Evolutionary conservation across 2,113 vertebrate genomes (phyloP), one percentile per base, ranked within the genome.

Genomic region (Hemiscyllium ocellatum): DNA sequence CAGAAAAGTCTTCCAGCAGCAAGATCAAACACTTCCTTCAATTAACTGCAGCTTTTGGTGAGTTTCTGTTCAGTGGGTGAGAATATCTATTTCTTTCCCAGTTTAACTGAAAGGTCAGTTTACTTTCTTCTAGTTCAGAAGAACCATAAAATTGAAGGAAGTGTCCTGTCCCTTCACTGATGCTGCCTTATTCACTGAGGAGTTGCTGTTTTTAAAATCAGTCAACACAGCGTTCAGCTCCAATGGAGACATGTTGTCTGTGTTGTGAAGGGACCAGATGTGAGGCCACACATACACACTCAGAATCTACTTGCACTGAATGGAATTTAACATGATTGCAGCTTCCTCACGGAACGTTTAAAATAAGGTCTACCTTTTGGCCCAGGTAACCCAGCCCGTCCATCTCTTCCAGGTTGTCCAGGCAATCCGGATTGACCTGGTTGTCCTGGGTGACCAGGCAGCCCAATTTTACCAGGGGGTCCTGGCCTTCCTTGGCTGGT

Each of bases 381-480:
- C 96, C 98, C 99, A 2, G 98, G 97, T 96, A 97, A 96, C 1
- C 99, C 99, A 95, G 98, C 97, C 0, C 98, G 98, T 29, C 99
- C 99, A 96, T 99, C 98, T 97, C 99, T 97, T 95, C 99, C 99
- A 0, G 99, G 98, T 96, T 99, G 99, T 78, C 99, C 99, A 0
- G 99, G 98, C 29, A 98, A 72, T 2, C 99, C 99, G 0, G 99
- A 98, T 0, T 98, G 96, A 0, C 99, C 99, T 0, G 98, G 98
- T 4, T 96, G 0, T 0, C 99, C 99, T 0, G 98, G 97, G 76
- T 97, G 97, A 85, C 99, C 99, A 0, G 98, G 97, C 17, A 96
- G 7, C 19, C 99, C 99, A 0, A 99, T 98, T 97, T 99, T 99
- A 0, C 99, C 99, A 0, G 99, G 98, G 19, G 98, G 97, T 5